Evolutionary conservation across 2,113 vertebrate species (phyloP).

Genomic region (Porphyrio hochstetteri): DNA sequence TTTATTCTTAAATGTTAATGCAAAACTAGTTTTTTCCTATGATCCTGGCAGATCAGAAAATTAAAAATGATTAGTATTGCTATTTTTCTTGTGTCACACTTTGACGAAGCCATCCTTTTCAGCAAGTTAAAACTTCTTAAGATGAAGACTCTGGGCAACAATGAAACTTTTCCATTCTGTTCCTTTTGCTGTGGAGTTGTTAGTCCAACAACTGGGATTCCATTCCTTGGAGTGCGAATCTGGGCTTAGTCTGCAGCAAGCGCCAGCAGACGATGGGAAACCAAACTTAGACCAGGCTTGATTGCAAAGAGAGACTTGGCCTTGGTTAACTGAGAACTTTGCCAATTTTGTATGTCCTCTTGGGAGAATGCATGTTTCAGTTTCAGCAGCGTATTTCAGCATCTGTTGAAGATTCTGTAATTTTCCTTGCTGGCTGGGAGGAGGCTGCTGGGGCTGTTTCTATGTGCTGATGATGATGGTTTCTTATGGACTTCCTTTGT

Average conservation of each 20-base stretch:
- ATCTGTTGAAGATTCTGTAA: not conserved
- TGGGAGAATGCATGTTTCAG: not conserved
- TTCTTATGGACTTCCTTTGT: not conserved
- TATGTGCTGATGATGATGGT: not conserved
- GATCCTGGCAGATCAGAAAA: not conserved
- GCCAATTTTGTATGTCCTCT: not conserved
- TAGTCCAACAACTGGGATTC: not conserved
- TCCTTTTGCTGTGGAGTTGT: not conserved
- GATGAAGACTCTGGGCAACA: not conserved
- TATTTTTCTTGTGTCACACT: not conserved
- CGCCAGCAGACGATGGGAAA: not conserved
- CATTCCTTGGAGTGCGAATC: rapidly evolving
- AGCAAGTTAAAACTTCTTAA: not conserved
- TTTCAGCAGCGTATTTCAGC: not conserved
- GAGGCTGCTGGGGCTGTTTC: not conserved
- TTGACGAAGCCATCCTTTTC: not conserved
- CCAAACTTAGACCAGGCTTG: not conserved
- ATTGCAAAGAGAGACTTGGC: not conserved
- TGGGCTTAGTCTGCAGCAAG: not conserved
- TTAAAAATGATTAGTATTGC: not conserved
- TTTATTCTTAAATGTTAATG: not conserved
- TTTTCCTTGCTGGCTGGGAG: not conserved
- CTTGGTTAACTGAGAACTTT: not conserved
- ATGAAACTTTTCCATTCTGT: not conserved
- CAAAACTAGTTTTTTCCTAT: not conserved